Conservation (phyloP, 2,113 vertebrate species). For the Tenebrosternarchus preto region DNA sequence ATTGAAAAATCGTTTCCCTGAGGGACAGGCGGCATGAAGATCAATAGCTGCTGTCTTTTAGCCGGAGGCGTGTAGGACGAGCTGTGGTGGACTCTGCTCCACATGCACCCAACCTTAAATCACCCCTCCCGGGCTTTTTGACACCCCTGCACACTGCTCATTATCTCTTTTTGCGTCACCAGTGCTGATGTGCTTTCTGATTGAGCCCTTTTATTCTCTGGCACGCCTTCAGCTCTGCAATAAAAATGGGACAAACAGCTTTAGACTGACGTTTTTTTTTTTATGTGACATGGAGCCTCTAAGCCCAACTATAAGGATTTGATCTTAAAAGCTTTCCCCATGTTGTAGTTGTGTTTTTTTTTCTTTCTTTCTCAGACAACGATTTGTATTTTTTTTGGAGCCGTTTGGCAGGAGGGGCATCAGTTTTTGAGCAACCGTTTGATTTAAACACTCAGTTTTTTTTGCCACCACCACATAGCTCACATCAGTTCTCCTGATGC, state of each 20-base stretch:
- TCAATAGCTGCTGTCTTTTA: slow-evolving; percentile 54
- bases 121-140: slow-evolving; percentile 24
- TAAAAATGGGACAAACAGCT: slow-evolving; percentile 23
- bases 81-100: not conserved
- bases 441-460: not conserved
- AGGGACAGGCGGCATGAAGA: slow-evolving; percentile 39
- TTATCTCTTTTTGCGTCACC: slow-evolving; percentile 25
- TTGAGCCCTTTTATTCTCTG: slow-evolving; percentile 11
- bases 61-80: slow-evolving; percentile 24
- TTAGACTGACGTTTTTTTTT: not conserved
- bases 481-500: too few species aligned
- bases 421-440: not conserved
- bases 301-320: not conserved
- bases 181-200: slow-evolving; percentile 10
- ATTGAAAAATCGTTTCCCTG: slow-evolving; percentile 52
- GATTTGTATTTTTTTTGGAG: not conserved
- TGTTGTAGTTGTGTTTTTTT: too few species aligned
- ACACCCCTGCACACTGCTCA: slow-evolving; percentile 20
- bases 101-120: slow-evolving; percentile 13
- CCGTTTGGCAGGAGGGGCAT: not conserved
- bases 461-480: not conserved
- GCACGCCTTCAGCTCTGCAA: slow-evolving; percentile 10
- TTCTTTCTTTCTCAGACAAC: too few species aligned
- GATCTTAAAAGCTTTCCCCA: not conserved
- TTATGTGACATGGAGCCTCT: not conserved